Conservation (phyloP, 2,797 vertebrate genomes). For the Sebastolobus altivelis region DNA sequence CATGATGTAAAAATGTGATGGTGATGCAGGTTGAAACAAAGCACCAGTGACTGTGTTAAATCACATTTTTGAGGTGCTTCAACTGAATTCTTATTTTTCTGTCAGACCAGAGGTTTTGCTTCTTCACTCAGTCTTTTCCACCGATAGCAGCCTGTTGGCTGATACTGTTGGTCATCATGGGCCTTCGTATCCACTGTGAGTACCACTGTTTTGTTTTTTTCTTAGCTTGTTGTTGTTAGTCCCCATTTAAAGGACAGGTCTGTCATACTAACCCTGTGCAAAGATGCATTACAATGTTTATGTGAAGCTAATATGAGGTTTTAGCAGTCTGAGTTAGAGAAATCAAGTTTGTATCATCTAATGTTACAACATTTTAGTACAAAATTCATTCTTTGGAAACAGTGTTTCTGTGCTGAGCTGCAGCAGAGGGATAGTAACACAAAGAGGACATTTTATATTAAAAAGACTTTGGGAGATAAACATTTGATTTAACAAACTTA, state of each 20-base stretch:
- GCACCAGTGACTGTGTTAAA: too few relatives aligned
- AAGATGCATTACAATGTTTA: too few relatives aligned
- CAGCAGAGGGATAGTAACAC: too few relatives aligned
- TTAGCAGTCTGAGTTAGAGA: not conserved
- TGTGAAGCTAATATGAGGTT: too few relatives aligned
- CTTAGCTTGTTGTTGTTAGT: not conserved
- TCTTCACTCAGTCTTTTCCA: not conserved
- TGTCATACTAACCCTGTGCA: too few relatives aligned
- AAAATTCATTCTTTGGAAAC: rapidly evolving
- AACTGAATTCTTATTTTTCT: rapidly evolving
- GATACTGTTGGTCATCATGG: not conserved
- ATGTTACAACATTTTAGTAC: not conserved
- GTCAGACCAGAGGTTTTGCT: not conserved
- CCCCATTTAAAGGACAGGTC: too few relatives aligned
- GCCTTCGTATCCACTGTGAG: slow-evolving; percentile 6
- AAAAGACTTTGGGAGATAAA: too few relatives aligned
- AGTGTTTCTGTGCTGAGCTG: too few relatives aligned
- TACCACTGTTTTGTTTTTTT: not conserved
- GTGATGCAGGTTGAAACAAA: not conserved
- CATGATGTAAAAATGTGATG: not conserved
- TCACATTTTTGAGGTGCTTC: not conserved
- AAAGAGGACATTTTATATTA: too few relatives aligned
- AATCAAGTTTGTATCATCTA: not conserved
- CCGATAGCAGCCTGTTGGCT: not conserved
- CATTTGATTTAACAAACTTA: too few relatives aligned